Conservation (phyloP, 2,888 invertebrate species). For the Smittia sp. region DNA sequence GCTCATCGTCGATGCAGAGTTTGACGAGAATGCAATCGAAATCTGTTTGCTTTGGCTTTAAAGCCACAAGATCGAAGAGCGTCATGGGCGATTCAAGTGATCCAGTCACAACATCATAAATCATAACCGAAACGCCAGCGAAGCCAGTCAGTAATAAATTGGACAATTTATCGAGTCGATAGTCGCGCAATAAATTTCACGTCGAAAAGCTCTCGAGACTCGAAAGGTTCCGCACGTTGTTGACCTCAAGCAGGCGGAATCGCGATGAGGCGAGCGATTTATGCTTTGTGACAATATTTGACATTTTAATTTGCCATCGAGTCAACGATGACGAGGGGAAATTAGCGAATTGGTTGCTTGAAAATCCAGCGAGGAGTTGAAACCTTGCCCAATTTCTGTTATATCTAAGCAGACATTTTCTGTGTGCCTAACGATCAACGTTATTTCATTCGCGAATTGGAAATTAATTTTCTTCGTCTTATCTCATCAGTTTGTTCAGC, state of each 20-base stretch:
- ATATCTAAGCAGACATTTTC: too few relatives aligned
- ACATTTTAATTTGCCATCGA: background rate
- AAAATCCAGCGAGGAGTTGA: too few relatives aligned
- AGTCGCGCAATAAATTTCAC: constrained; percentile 28
- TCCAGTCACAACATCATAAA: constrained; percentile 10
- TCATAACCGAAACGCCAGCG: constrained; percentile 15
- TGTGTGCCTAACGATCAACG: too few relatives aligned
- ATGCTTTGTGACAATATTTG: background rate
- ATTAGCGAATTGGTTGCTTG: too few relatives aligned
- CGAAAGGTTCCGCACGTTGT: background rate
- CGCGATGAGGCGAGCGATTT: background rate
- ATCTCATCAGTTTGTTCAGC: too few relatives aligned
- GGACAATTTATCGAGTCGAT: constrained; percentile 32
- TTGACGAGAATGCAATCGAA: background rate
- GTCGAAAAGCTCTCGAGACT: background rate
- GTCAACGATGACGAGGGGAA: too few relatives aligned
- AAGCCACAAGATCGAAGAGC: background rate
- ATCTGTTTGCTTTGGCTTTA: background rate
- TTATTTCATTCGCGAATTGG: too few relatives aligned
- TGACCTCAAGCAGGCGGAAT: background rate
- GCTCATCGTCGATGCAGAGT: background rate
- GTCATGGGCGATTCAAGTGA: background rate
- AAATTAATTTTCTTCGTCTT: too few relatives aligned
- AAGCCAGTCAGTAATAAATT: constrained; percentile 35
- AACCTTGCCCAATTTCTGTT: too few relatives aligned